Percentiles rank a stretch among this genome's conserved stretches.
Evolutionary conservation across 2,113 vertebrate species (phyloP).

Genomic region (Orycteropus afer): DNA sequence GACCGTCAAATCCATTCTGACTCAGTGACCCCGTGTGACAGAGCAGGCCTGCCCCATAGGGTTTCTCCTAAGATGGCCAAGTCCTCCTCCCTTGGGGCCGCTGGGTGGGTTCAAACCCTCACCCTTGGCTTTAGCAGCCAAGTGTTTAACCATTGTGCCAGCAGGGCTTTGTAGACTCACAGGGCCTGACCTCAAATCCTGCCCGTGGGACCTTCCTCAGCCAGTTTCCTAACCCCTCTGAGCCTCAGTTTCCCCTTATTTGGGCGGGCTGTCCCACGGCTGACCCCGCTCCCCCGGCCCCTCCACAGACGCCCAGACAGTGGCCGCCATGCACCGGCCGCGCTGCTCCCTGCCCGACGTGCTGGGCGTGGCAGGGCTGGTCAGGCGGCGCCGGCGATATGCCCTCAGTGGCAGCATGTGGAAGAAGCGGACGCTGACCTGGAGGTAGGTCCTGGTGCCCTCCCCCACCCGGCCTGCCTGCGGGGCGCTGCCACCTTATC

Average conservation of each 20-base stretch:
- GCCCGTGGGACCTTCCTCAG: background rate
- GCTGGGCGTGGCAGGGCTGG: conserved; percentile 86
- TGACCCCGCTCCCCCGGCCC: background rate
- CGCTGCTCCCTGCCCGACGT: conserved; percentile 94
- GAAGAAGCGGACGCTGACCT: conserved; percentile 89
- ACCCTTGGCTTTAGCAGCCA: background rate
- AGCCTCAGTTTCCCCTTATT: background rate
- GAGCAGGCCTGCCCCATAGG: background rate
- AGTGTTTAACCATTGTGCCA: background rate
- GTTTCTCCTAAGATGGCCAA: background rate
- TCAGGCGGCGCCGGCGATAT: conserved; percentile 85
- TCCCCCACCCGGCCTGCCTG: background rate
- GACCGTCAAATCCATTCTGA: background rate
- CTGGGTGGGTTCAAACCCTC: background rate
- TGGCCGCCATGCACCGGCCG: conserved; percentile 89
- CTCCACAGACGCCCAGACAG: conserved; percentile 84
- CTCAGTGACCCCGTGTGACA: background rate
- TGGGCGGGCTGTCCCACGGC: background rate
- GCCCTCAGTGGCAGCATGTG: conserved; percentile 88
- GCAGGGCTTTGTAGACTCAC: background rate
- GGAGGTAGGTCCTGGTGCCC: conserved; percentile 84
- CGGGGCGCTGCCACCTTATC: too few species aligned
- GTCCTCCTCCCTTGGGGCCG: background rate
- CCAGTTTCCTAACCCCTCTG: background rate
- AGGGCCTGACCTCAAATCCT: background rate